Conservation (phyloP, 2,113 vertebrate genomes). For the Pterocles orientalis region DNA sequence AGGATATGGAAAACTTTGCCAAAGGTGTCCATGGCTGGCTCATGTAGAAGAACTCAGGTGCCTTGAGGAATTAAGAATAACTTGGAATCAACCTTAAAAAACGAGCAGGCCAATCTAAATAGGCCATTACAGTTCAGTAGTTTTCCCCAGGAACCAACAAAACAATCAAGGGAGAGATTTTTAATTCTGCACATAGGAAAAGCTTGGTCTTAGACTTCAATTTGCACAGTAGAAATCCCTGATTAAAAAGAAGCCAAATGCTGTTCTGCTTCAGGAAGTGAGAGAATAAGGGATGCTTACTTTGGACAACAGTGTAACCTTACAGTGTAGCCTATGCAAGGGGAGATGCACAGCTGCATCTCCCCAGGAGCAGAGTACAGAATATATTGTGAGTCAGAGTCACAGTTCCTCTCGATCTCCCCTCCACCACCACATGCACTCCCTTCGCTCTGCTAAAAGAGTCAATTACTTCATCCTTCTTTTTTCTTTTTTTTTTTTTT, state of each 20-base stretch:
- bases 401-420: conserved; percentile 32
- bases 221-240: conserved; percentile 54
- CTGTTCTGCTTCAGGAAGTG: conserved; percentile 51
- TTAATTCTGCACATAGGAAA: conserved; percentile 44
- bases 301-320: conserved; percentile 44
- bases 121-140: conserved; percentile 25
- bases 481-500: background rate
- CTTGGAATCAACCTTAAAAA: conserved; percentile 9
- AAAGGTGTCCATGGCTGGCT: background rate
- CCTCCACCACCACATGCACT: conserved; percentile 5
- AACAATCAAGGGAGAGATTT: conserved; percentile 26
- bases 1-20: conserved; percentile 7
- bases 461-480: conserved; percentile 29
- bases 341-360: conserved; percentile 61
- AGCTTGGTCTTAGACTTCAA: background rate
- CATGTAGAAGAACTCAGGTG: background rate
- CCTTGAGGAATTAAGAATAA: conserved; percentile 34
- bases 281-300: conserved; percentile 66
- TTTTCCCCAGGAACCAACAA: conserved; percentile 1
- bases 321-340: background rate
- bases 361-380: conserved; percentile 21
- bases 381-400: conserved; percentile 34
- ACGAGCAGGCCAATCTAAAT: conserved; percentile 10
- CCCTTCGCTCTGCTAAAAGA: conserved; percentile 43
- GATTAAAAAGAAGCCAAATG: conserved; percentile 48